Evolutionary conservation across 2,113 vertebrate genomes (phyloP), one percentile per base, ranked within the genome.

Genomic region (Eubucco bourcierii): DNA sequence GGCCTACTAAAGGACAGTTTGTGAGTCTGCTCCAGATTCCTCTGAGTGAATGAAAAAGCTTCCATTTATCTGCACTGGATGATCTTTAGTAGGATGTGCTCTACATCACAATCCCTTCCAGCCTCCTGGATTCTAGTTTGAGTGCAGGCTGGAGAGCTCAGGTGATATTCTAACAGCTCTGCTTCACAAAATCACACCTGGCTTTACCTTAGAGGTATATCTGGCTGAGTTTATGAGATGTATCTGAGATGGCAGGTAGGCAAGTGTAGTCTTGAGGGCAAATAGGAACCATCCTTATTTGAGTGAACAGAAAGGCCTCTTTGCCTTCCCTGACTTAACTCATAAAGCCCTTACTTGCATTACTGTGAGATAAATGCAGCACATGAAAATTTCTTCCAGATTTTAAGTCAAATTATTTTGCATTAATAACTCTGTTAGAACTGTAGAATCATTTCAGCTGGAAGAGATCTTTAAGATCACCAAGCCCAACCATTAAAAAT

Each of bases 71-170:
- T 75, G 10, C 47, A 9, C 23, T 47, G n/a, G 10, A 9, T 1
- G 10, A 34, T 27, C 53, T 13, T 47, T n/a, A 10, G 7, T 1
- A 11, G 1, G 20, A 4, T 31, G 27, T 55, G 7, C 8, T 82
- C 46, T 24, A 31, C 20, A 52, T 46, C 12, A 80, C n/a, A 34
- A 4, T 2, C 6, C 3, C 7, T 70, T 79, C 34, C 71, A 59
- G 4, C 10, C 7, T 76, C 18, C 4, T 53, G 41, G 31, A 3
- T 5, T 5, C 17, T n/a, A 2, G 0, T 33, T n/a, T 55, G n/a
- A 55, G 20, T 3, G 19, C 18, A 67, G 33, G 7, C 2, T 56
- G 31, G 70, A 79, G 33, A 75, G 1, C 8, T 8, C 4, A 39
- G 11, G n/a, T 61, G 46, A 13, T 59, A 74, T 83, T 15, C 39